Base-by-base conservation (phyloP, 2,888 invertebrate genomes). In the Brachypalpus laphriformis region DNA sequence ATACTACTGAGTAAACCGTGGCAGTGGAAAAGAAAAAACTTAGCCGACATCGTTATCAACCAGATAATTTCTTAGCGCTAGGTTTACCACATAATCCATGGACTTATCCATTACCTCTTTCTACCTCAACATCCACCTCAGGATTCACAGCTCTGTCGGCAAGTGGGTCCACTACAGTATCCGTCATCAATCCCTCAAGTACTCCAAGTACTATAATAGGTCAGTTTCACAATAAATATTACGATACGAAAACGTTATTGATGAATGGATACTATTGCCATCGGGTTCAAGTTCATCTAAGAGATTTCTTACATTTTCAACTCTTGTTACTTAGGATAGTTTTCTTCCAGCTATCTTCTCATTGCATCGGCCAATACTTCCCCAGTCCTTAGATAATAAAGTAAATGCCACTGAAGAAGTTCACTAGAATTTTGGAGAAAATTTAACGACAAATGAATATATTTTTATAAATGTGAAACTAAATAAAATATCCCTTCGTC, bases 231-330 rank as follows among this genome's bases (percentile, higher is more conserved):
- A 40, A n/a, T 14, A n/a, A n/a, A 40, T 40, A n/a, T 14, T n/a
- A 2, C 8, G 37, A n/a, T 40, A 5, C 7, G 5, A 34, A 34
- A 34, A 34, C 9, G 2, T 34, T 34, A 2, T 2, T 34, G 9
- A 9, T 34, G 8, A 90, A 90, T 0, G 91, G 91, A 6, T 91
- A 90, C 56, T 91, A 91, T 45, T 89, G 91, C 1, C 91, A 91
- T 65, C 89, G 90, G 9, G 88, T 90, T 88, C 87, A 89, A 22
- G 89, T 90, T 71, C 90, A 25, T 25, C 3, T 25, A 25, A 25
- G 25, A 5, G 3, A 25, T 25, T 25, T 25, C 25, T 4, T 25
- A 25, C 9, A 14, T 6, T 45, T 59, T 47, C 16, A 83, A 78
- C 34, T n/a, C n/a, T 31, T 31, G 5, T 90, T 91, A 9, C 87